Evolutionary conservation across 2,113 vertebrate genomes (phyloP).

Genomic region (Eublepharis macularius): DNA sequence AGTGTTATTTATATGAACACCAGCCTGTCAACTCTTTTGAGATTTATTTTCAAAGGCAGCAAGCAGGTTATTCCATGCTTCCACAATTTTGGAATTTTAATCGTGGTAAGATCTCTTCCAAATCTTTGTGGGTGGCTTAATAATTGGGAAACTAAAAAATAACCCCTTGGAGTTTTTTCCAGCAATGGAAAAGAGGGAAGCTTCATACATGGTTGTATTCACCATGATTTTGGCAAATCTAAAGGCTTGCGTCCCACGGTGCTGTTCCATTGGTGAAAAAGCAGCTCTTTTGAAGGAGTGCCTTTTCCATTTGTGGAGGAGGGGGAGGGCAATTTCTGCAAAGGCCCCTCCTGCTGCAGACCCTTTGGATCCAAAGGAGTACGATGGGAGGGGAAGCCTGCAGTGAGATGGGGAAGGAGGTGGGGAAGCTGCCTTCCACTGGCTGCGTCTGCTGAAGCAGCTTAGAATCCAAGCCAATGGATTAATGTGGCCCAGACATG

Average conservation of each 20-base stretch:
- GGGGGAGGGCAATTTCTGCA: no score
- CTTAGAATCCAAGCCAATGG: background rate
- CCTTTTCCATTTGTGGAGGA: no score
- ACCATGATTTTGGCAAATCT: background rate
- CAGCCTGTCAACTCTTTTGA: background rate
- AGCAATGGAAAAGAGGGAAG: background rate
- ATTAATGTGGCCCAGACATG: background rate
- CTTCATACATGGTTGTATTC: background rate
- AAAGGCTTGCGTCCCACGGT: no score
- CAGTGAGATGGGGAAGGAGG: no score
- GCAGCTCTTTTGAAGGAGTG: no score
- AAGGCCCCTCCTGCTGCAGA: no score
- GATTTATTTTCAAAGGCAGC: background rate
- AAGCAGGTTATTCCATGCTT: background rate
- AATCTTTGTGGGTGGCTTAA: background rate
- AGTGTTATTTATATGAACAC: background rate
- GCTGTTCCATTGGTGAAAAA: no score
- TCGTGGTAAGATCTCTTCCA: background rate
- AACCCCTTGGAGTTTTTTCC: background rate
- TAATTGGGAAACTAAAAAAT: background rate
- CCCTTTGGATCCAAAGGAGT: no score
- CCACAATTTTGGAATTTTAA: background rate
- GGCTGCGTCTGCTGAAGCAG: no score
- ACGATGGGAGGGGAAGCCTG: no score
- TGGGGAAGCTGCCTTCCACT: no score